Evolutionary conservation across 2,888 invertebrate species (phyloP), one percentile per base, ranked within the genome.

Genomic region (Harpalus rubripes): DNA sequence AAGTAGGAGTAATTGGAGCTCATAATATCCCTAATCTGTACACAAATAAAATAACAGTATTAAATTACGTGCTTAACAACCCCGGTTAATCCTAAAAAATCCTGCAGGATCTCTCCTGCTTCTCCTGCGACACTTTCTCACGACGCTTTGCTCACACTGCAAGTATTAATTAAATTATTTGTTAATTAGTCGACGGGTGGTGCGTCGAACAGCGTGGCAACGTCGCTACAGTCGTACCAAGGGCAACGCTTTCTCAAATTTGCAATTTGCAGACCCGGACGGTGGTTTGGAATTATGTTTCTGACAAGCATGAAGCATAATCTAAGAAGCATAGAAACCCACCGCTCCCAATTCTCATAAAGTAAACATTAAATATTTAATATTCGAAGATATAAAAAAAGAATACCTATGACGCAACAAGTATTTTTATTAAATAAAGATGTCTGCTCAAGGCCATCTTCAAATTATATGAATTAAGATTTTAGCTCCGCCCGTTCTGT

Each of bases 131-230:
- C 63, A 22, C 8, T 63, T 63, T 63, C 63, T 63, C 63, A 63
- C 63, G 63, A 63, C 26, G 63, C 63, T 63, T 63, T 63, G 63
- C 63, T 63, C 63, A 26, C 59, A 41, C 39, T 61, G 58, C 59
- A 58, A 58, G 80, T 80, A 80, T 80, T 80, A 80, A 80, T 80
- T 58, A 80, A 80, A 80, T 80, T 80, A 80, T 80, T 80, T 80
- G 80, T 61, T 80, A 80, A 80, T 80, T 80, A 80, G 80, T 12
- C 41, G 61, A 61, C 80, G 61, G 16, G 56, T 56, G 32, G 78
- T 78, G 78, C 58, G 74, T 41, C 78, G 78, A 32, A 32, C 32
- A 68, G 26, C 18, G 68, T 44, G 59, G 59, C 59, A 59, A 59
- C 59, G 15, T 15, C 32, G 32, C 32, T 32, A 32, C 6, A 32